These are phyloP conservation scores for Typhlichthys eigenmanni DNA, from an alignment of 2,797 vertebrate genomes.

Conservation along the genomic window DNA sequence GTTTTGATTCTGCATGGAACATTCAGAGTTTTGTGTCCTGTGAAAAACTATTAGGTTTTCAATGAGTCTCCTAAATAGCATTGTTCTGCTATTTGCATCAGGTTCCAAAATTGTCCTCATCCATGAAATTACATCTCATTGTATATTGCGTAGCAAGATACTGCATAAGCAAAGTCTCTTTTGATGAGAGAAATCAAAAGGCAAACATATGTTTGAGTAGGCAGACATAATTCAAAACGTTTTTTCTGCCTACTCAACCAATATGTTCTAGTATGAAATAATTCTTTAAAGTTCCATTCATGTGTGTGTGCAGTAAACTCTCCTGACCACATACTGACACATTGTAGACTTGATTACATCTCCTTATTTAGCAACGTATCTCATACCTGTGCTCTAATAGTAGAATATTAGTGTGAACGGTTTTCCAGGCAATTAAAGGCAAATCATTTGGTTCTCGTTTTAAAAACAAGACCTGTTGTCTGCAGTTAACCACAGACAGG, in stretches of 20 bases:
- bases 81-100: conserved; percentile 24
- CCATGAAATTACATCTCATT: conserved; percentile 48
- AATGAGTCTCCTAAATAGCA: conserved; percentile 17
- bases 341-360: no score
- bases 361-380: neutral
- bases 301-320: no score
- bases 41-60: conserved; percentile 24
- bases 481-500: neutral
- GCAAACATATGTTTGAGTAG: neutral
- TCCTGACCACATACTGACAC: neutral
- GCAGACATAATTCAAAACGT: no score
- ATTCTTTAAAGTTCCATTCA: no score
- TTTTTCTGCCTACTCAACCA: no score
- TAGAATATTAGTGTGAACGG: neutral
- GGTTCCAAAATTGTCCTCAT: conserved; percentile 14
- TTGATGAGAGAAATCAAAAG: conserved; percentile 15
- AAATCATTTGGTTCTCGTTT: neutral
- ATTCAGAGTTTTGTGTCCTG: conserved; percentile 24
- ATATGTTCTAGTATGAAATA: no score
- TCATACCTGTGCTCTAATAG: neutral
- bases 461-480: neutral
- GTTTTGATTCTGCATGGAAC: conserved; percentile 11
- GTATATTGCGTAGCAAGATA: conserved; percentile 13
- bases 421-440: neutral
- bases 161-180: conserved; percentile 12